Evolutionary conservation across 2,888 invertebrate species (phyloP), one percentile per base, ranked within the genome.

Genomic region (Drosophila lacicola): DNA sequence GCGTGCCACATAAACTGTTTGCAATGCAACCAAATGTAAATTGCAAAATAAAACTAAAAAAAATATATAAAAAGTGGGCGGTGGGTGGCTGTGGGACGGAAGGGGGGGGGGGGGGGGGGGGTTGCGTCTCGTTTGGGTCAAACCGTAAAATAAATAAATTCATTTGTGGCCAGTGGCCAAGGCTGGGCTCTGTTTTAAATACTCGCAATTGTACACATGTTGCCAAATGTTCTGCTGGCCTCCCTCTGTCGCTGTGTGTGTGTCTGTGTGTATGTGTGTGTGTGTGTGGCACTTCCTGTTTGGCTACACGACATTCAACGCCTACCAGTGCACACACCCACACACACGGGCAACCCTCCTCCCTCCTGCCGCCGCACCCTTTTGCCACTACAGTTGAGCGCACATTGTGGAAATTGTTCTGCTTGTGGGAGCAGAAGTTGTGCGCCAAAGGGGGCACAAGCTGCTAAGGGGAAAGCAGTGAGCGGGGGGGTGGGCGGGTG

Each of bases 391-490:
- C 85, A 84, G 82, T 82, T 82, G 85, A 84, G 85, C 84, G 88
- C 70, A 87, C 83, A 83, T 78, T 87, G 78, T 82, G 78, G 57
- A 83, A 84, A 87, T 87, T 80, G 87, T 83, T 83, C 82, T 87
- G 83, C 83, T 83, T 78, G 78, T 63, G 87, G 83, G 85, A 83
- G 83, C 83, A 84, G 75, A 82, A 82, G 65, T 70, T 80, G 63
- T 41, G 56, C 46, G 33, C 8, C 14, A 37, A 25, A 37, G 11
- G 45, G 37, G 42, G 29, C 8, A 14, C 6, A 19, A 9, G 14
- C 17, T 17, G 17, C 2, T 17, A 17, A 17, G 17, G 17, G 17
- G 17, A 2, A 17, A 17, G 14, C 1, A 1, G 14, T 6, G 14
- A 33, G 6, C 39, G 2, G 21, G 11, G 17, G 25, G 21, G 17